A percentile compares a stretch with the other conserved stretches of the same genome.
Conservation (phyloP, 2,797 vertebrate genomes). For the Microctenopoma steveboyesi region DNA sequence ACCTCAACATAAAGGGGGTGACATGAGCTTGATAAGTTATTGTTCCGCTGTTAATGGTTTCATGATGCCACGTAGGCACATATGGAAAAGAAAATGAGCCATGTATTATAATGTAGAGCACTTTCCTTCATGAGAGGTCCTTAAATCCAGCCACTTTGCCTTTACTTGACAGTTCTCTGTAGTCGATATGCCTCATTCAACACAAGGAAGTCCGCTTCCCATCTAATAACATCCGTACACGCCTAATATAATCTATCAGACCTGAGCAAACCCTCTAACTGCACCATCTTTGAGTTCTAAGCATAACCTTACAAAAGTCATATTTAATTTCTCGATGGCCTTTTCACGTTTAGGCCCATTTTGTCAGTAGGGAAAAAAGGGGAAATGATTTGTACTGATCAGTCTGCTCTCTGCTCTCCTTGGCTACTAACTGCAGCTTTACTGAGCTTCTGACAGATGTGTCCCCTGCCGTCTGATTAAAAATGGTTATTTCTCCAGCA, state of each 20-base stretch:
- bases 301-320: slow-evolving; percentile 65
- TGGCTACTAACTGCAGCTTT: slow-evolving; percentile 92
- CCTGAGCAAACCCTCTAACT: slow-evolving; percentile 25
- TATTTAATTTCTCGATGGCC: slow-evolving; percentile 75
- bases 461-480: slow-evolving; percentile 90
- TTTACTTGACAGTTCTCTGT: not conserved
- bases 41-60: slow-evolving; percentile 40
- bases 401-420: slow-evolving; percentile 87
- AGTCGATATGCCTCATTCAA: not conserved
- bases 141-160: not conserved
- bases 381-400: slow-evolving; percentile 96
- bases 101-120: not conserved
- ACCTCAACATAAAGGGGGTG: slow-evolving; percentile 31
- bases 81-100: not conserved
- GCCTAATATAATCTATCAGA: slow-evolving; percentile 9
- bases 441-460: slow-evolving; percentile 91
- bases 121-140: not conserved
- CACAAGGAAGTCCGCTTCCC: not conserved
- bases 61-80: not conserved
- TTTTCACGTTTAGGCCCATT: slow-evolving; percentile 78
- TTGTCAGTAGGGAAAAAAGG: slow-evolving; percentile 86
- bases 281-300: slow-evolving; percentile 34
- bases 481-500: slow-evolving; percentile 80
- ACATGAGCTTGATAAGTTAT: slow-evolving; percentile 46
- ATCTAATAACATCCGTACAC: slow-evolving; percentile 9